Evolutionary conservation across 2,888 invertebrate genomes (phyloP), one percentile per base, ranked within the genome.

Genomic region (Zootermopsis nevadensis): DNA sequence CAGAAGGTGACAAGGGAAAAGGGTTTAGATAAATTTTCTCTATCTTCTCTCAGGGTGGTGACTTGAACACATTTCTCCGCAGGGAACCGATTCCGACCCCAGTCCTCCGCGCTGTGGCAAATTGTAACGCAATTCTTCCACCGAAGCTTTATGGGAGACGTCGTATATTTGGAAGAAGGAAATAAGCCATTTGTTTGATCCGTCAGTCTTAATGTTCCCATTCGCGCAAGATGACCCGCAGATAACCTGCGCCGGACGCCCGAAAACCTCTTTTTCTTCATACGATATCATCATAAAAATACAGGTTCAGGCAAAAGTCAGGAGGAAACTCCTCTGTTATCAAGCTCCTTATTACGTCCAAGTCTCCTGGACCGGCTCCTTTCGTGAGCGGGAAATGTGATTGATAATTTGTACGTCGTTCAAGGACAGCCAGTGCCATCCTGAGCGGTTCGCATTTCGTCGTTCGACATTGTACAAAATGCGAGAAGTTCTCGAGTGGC

Each of bases 181-280:
- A 76, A 42, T 76, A 76, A 76, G 76, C 76, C 76, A 76, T 76
- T 76, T 76, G 76, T 76, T 76, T 76, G 33, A 76, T 19, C 76
- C 42, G 76, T 76, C 76, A 38, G n/a, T 60, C 60, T 27, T 60
- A 60, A 60, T 60, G 60, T 27, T n/a, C 60, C 60, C n/a, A 60
- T 60, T n/a, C 60, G 12, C 60, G 6, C 60, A 60, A 60, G 60
- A 60, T 60, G 60, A 60, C 60, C 60, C 15, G 27, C 60, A 60
- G 60, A 60, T 60, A 60, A n/a, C 60, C n/a, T 12, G 27, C 0
- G 60, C n/a, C 60, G n/a, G 60, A 60, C 60, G 60, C 60, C n/a
- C 0, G 60, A 60, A 27, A 60, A 24, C 60, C n/a, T 48, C 15
- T 48, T 48, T 48, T 48, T 60, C 60, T 60, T 60, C 60, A 27